phyloP scores from a whole-genome alignment of 1,140 invertebrate genomes.

The Drosophila elegans region DNA sequence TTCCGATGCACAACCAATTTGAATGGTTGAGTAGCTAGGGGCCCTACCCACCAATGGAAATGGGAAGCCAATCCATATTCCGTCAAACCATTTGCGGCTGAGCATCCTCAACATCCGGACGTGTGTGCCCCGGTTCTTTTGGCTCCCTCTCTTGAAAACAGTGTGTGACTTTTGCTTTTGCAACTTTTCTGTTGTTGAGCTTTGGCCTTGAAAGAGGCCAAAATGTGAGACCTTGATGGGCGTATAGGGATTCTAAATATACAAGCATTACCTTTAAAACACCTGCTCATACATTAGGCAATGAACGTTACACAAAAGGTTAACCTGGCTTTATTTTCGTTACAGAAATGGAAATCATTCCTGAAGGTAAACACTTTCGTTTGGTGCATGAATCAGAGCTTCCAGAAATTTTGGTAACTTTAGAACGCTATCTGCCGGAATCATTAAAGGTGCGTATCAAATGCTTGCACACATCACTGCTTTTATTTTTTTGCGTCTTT shows the following conservation, averaged over 20 bases:
- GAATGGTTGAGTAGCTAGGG: constrained; percentile 19
- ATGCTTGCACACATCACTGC: not conserved
- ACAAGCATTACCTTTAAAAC: constrained; percentile 18
- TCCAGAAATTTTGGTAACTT: constrained; percentile 90
- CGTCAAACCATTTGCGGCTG: constrained; percentile 28
- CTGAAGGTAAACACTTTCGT: constrained; percentile 93
- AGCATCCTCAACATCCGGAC: constrained; percentile 58
- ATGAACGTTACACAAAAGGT: constrained; percentile 4
- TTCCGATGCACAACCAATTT: constrained; percentile 45
- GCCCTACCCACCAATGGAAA: constrained; percentile 11
- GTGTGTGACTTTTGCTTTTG: constrained; percentile 19
- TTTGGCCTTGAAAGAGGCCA: constrained; percentile 63
- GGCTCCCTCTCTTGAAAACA: constrained; percentile 1
- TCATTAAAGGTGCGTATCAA: constrained; percentile 89
- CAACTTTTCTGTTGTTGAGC: constrained; percentile 25
- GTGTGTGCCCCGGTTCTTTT: constrained; percentile 19
- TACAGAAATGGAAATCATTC: constrained; percentile 91
- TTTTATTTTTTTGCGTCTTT: not conserved
- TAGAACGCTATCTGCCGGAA: constrained; percentile 91
- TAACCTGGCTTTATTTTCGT: constrained; percentile 58
- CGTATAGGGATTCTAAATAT: constrained; percentile 17
- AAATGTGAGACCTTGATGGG: constrained; percentile 46
- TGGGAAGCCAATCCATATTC: constrained; percentile 11
- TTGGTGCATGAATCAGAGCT: constrained; percentile 92
- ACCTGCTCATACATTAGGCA: not conserved